Evolutionary conservation across 92 coral and sea anemone species (phyloP), one percentile per base, ranked within the genome.

Genomic region (Virgularia gustaviana): DNA sequence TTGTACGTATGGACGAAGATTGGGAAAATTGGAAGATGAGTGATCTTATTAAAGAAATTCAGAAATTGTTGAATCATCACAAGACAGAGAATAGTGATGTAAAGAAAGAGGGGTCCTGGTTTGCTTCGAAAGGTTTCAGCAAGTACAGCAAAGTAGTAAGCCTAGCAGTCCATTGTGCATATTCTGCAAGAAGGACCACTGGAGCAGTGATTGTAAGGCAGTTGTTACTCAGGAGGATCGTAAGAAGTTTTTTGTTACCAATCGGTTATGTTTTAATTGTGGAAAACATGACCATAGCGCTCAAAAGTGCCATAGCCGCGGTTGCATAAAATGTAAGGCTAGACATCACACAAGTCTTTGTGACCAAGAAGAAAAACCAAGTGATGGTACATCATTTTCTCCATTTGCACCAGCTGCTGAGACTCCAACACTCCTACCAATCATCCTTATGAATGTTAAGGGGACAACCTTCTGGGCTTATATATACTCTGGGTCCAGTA

Each of bases 401-500:
- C 73, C 62, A n/a, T 73, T 44, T 51, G 54, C 58, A 53, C 65
- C 51, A 8, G 27, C 63, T 13, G 30, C 22, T 31, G 84, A 81
- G 25, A 70, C 56, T 36, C 43, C 19, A 35, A 39, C 72, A 8
- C 65, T 71, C 31, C 88, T 81, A 29, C 65, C 88, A 4, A 79
- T 84, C 9, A 56, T 83, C 9, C 85, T 84, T n/a, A 28, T 83
- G 65, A 65, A 65, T 20, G n/a, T 73, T 23, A 37, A 73, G 16
- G 73, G 77, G 8, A 35, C 2, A 10, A 74, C 74, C 10, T 70
- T 80, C 16, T 84, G 85, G 85, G 88, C 82, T 0, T 74, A 79
- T 34, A 55, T 80, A 52, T 76, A 85, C 52, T 74, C 85, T 10
- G 85, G 85, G 65, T 79, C 85, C 33, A 77, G 88, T 12, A 79